These are phyloP conservation scores for Monochamus saltuarius DNA, from an alignment of 1,140 invertebrate genomes.

Conservation along the genomic window DNA sequence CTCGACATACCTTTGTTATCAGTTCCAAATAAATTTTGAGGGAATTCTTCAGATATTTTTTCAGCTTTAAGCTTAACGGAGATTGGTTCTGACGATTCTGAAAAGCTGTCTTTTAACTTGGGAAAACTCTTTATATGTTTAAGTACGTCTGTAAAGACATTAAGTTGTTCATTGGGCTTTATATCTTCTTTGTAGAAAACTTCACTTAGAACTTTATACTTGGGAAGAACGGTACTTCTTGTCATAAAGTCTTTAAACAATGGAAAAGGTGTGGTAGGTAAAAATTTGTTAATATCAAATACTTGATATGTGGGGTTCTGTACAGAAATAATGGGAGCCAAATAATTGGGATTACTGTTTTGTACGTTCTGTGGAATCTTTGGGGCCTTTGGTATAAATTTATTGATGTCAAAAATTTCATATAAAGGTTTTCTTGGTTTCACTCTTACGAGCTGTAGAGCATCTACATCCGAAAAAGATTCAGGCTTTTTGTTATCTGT, in stretches of 20 bases:
- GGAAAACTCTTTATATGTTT: slow-evolving; percentile 46
- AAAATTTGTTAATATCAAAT: slow-evolving; percentile 35
- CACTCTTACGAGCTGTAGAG: slow-evolving; percentile 5
- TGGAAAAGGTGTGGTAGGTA: slow-evolving; percentile 30
- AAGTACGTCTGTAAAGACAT: slow-evolving; percentile 48
- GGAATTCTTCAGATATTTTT: not conserved
- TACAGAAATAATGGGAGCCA: not conserved
- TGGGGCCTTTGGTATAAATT: slow-evolving; percentile 5
- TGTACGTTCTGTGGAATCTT: not conserved
- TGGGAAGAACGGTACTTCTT: slow-evolving; percentile 32
- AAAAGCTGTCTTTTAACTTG: not conserved
- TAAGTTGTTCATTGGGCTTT: slow-evolving; percentile 48
- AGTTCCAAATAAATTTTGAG: too few relatives aligned
- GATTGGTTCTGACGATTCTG: slow-evolving; percentile 14
- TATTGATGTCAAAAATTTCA: slow-evolving; percentile 9
- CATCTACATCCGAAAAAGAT: not conserved
- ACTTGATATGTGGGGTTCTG: slow-evolving; percentile 22
- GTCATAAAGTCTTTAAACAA: slow-evolving; percentile 21
- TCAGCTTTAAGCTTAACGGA: slow-evolving; percentile 16
- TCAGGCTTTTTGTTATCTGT: not conserved
- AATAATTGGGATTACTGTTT: not conserved
- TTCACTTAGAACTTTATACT: slow-evolving; percentile 42
- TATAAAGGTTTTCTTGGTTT: not conserved
- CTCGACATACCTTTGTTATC: too few relatives aligned
- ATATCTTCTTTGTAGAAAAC: slow-evolving; percentile 50